These are phyloP conservation scores for Acanthurus leucopareius DNA, from an alignment of 2,797 vertebrate genomes.

Conservation along the genomic window DNA sequence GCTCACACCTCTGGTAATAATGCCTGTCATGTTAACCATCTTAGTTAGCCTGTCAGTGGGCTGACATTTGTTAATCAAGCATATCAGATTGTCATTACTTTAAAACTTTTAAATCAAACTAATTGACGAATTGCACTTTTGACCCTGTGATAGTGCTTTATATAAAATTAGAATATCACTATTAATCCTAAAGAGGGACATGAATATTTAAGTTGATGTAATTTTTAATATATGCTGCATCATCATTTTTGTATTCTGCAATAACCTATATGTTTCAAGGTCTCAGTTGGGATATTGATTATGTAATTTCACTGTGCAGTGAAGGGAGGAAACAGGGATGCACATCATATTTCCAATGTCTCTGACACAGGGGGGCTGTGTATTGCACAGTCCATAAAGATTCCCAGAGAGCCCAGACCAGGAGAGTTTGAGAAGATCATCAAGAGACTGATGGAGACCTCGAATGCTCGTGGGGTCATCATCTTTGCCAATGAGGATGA, in stretches of 20 bases:
- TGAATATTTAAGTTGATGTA: not conserved
- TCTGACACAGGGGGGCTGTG: constrained; percentile 88
- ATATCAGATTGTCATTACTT: not conserved
- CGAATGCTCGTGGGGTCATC: constrained; percentile 92
- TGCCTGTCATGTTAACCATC: not conserved
- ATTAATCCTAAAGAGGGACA: not conserved
- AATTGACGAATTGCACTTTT: too few species aligned
- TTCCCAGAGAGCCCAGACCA: constrained; percentile 90
- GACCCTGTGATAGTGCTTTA: too few species aligned
- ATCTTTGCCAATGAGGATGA: constrained; percentile 95
- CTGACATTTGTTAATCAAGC: not conserved
- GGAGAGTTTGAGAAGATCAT: constrained; percentile 93
- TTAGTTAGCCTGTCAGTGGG: not conserved
- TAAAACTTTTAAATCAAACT: not conserved
- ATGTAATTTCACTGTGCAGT: not conserved
- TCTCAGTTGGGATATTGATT: not conserved
- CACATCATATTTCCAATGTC: not conserved
- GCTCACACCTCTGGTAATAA: not conserved
- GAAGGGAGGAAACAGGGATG: not conserved
- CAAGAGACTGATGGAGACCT: constrained; percentile 91
- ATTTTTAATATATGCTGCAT: not conserved
- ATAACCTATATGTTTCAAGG: not conserved
- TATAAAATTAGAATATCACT: not conserved
- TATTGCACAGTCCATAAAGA: constrained; percentile 95
- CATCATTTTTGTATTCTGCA: not conserved